These are phyloP conservation scores for Anarrhichthys ocellatus DNA, from an alignment of 2,113 vertebrate species.

Conservation along the genomic window DNA sequence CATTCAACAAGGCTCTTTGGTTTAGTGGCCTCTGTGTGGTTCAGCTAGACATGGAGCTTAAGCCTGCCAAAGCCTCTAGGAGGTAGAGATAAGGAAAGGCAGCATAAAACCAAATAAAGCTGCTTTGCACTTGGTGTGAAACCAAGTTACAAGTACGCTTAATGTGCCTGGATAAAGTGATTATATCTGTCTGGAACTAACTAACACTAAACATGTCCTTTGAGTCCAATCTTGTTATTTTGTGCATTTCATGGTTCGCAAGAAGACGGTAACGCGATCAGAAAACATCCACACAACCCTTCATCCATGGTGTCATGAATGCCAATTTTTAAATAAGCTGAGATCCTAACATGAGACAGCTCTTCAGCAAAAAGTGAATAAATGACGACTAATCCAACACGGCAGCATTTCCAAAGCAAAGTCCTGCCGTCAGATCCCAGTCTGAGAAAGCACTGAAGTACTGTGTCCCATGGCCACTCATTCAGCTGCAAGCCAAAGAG, in stretches of 20 bases:
- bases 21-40: conserved; percentile 52
- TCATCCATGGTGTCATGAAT: not conserved
- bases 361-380: conserved; percentile 15
- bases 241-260: not conserved
- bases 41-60: conserved; percentile 58
- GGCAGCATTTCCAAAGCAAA: conserved; percentile 10
- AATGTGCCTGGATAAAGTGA: conserved; percentile 54
- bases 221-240: conserved; percentile 9
- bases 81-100: conserved; percentile 69
- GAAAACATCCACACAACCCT: conserved; percentile 2
- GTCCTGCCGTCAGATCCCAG: conserved; percentile 28
- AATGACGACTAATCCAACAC: conserved; percentile 25
- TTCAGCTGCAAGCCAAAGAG: conserved; percentile 57
- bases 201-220: conserved; percentile 12
- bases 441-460: conserved; percentile 23
- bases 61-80: conserved; percentile 58
- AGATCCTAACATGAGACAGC: not conserved
- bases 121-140: conserved; percentile 63
- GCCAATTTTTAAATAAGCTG: not conserved
- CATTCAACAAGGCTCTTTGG: conserved; percentile 39
- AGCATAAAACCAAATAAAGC: conserved; percentile 74
- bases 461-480: conserved; percentile 22
- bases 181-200: conserved; percentile 52
- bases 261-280: not conserved
- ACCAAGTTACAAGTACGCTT: conserved; percentile 60